Evolutionary conservation across 2,113 vertebrate species (phyloP).

Genomic region (Chloroceryle aenea): DNA sequence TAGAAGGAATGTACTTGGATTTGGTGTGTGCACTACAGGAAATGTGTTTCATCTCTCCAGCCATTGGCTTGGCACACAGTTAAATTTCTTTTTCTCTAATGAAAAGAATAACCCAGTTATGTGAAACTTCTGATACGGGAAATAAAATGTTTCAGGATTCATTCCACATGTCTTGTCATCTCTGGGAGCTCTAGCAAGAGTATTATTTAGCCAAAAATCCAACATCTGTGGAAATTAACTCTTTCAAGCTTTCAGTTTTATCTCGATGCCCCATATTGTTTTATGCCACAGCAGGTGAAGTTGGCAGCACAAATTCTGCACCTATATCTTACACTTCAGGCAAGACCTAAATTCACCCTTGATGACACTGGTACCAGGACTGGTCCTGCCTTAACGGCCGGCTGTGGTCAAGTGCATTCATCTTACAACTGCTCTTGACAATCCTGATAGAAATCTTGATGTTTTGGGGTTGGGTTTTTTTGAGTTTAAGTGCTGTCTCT

Average conservation of each 20-base stretch:
- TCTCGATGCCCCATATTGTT: background rate
- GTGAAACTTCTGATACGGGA: background rate
- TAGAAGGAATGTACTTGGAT: slow-evolving; percentile 7
- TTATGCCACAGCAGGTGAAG: background rate
- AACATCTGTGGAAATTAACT: background rate
- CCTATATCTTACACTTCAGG: background rate
- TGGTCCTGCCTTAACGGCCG: background rate
- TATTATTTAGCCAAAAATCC: background rate
- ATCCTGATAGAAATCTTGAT: background rate
- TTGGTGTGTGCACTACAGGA: background rate
- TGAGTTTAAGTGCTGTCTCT: background rate
- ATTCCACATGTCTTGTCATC: background rate
- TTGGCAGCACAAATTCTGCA: background rate
- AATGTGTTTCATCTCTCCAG: background rate
- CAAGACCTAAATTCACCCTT: background rate
- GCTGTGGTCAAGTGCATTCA: background rate
- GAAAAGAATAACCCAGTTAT: background rate
- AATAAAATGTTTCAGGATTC: background rate
- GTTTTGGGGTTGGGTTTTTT: background rate
- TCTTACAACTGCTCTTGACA: background rate
- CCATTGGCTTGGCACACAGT: background rate
- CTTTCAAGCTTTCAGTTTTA: background rate
- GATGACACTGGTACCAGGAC: background rate
- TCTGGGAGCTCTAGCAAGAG: background rate
- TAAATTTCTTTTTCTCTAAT: background rate